Evolutionary conservation across 2,113 vertebrate species (phyloP).

Genomic region (Protobothrops flavoviridis): DNA sequence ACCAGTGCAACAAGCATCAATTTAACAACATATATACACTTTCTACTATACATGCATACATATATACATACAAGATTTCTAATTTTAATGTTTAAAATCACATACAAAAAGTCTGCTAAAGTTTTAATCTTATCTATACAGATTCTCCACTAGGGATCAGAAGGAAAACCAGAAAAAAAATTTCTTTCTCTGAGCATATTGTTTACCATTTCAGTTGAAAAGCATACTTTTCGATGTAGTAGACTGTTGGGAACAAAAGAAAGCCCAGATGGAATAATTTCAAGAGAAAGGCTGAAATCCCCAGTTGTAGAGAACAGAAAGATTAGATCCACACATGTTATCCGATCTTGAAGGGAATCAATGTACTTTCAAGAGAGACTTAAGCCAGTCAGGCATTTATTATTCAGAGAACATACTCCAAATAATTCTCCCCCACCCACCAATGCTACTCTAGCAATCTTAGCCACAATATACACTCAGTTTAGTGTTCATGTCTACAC

Average conservation of each 20-base stretch:
- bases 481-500: not conserved
- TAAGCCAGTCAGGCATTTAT: not conserved
- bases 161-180: not conserved
- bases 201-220: not conserved
- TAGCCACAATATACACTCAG: not conserved
- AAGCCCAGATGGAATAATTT: not conserved
- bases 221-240: not conserved
- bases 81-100: not conserved
- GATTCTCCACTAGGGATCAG: not conserved
- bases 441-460: not conserved
- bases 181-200: not conserved
- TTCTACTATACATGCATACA: not conserved
- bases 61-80: not conserved
- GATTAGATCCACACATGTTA: not conserved
- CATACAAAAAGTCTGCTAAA: not conserved
- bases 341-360: slow-evolving; percentile 1
- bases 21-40: not conserved
- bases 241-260: not conserved
- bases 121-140: slow-evolving; percentile 3
- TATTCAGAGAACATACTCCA: not conserved
- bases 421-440: not conserved
- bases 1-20: not conserved
- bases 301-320: not conserved
- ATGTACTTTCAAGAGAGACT: not conserved
- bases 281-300: not conserved